Evolutionary conservation across 2,888 invertebrate species (phyloP), one percentile per base, ranked within the genome.

Genomic region (Amphipyra berbera): DNA sequence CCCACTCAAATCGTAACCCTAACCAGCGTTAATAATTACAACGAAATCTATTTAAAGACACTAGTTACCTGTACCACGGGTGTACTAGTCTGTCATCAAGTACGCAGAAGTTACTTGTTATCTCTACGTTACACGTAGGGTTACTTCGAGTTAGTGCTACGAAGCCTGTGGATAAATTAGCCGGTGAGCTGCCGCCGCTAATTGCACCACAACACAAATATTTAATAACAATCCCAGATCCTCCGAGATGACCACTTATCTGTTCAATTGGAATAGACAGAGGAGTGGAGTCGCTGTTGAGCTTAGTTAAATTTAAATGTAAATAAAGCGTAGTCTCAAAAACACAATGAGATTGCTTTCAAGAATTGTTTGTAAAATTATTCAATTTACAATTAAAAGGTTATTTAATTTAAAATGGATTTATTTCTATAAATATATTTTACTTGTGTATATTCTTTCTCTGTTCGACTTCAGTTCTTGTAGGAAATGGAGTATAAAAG

Each of bases 191-290:
- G 90, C 88, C 86, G 88, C 84, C 86, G 89, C 94, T 95, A 95
- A 95, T 94, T 92, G 93, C 88, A 87, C 86, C 88, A 89, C 94
- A 91, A 95, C 94, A 95, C 95, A 95, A 95, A 95, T 95, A 95
- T 95, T 95, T 95, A 95, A 95, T 94, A 94, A 94, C 92, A 94
- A 94, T 94, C 91, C 91, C 82, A 91, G 92, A 90, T 91, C 90
- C 88, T 88, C 87, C 84, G 87, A 91, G 90, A 90, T 90, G 90
- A 88, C 95, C 94, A 94, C 94, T 95, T 94, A 95, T 92, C 92
- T 92, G 92, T 87, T 88, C 88, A 88, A 85, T 81, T 76, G 71
- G 86, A 75, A 87, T 81, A 85, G 56, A 0, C 62, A 64, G 59
- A 58, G 40, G 12, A 1, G 50, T 88, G 53, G 90, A 92, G 90